Conservation (phyloP, 1,140 invertebrate species). For the Aethina tumida region DNA sequence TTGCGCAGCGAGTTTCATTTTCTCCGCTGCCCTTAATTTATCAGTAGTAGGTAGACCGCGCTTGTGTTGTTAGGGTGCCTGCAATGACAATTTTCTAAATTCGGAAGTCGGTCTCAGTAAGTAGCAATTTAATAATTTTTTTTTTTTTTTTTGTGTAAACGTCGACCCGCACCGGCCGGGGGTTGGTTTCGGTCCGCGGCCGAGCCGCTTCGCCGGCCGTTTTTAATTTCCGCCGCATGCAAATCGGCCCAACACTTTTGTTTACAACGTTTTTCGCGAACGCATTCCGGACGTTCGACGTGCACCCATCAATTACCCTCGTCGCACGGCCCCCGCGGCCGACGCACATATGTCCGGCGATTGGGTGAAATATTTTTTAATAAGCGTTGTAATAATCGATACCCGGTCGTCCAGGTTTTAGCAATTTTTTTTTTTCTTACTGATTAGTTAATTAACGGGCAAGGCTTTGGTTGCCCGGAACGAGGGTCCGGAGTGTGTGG, state of each 20-base stretch:
- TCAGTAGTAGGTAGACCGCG: constrained; percentile 37
- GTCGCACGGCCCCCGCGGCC: no score
- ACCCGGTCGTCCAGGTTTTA: no score
- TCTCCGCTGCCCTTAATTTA: constrained; percentile 35
- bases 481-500: constrained; percentile 13
- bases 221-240: background rate
- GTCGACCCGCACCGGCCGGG: background rate
- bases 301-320: no score
- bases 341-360: background rate
- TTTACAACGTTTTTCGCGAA: no score
- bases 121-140: constrained; percentile 16
- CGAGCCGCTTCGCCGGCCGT: constrained; percentile 1
- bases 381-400: constrained; percentile 3
- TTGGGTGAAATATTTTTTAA: constrained; percentile 3
- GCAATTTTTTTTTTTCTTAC: no score
- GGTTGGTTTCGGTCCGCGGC: background rate
- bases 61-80: constrained; percentile 36
- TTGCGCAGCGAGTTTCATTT: constrained; percentile 33
- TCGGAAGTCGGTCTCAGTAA: constrained; percentile 34
- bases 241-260: background rate
- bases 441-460: constrained; percentile 4
- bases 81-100: constrained; percentile 35
- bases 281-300: no score
- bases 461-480: constrained; percentile 10
- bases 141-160: constrained; percentile 4